phyloP scores from a whole-genome alignment of 2,888 invertebrate genomes.

The Chrysolina haemoptera region DNA sequence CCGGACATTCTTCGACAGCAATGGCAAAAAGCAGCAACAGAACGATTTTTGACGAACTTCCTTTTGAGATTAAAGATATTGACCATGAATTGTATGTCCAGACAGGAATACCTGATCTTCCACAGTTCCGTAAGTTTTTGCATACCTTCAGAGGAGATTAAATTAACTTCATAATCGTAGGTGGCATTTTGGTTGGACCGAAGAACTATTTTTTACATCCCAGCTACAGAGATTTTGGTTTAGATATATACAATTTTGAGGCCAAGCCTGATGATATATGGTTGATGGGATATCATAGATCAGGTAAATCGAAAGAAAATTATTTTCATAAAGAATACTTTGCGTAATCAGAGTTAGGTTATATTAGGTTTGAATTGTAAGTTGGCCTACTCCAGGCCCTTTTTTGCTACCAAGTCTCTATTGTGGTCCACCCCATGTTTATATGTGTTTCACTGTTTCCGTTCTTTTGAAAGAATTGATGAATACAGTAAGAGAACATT shows the following conservation, averaged over 20 bases:
- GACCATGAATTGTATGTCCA: constrained; percentile 6
- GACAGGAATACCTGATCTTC: constrained; percentile 9
- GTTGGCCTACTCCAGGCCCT: no score
- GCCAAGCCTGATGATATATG: constrained; percentile 79
- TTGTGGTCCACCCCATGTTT: no score
- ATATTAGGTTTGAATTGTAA: no score
- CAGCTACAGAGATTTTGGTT: constrained; percentile 75
- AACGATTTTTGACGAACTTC: constrained; percentile 7
- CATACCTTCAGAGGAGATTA: not conserved
- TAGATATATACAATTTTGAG: constrained; percentile 78
- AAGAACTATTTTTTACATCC: constrained; percentile 80
- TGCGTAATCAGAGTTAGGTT: no score
- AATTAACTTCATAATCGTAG: constrained; percentile 70
- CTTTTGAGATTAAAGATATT: constrained; percentile 26
- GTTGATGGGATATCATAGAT: constrained; percentile 82
- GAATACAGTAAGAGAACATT: no score
- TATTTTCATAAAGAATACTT: constrained; percentile 63
- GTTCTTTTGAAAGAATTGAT: no score
- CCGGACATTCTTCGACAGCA: not conserved
- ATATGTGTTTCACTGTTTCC: no score
- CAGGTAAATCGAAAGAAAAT: constrained; percentile 71
- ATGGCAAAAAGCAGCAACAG: constrained; percentile 13
- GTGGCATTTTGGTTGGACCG: constrained; percentile 72
- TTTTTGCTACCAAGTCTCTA: no score
- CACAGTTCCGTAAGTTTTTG: constrained; percentile 28